phyloP scores from a whole-genome alignment of 2,888 invertebrate genomes.

The Eumerus sabulonum region DNA sequence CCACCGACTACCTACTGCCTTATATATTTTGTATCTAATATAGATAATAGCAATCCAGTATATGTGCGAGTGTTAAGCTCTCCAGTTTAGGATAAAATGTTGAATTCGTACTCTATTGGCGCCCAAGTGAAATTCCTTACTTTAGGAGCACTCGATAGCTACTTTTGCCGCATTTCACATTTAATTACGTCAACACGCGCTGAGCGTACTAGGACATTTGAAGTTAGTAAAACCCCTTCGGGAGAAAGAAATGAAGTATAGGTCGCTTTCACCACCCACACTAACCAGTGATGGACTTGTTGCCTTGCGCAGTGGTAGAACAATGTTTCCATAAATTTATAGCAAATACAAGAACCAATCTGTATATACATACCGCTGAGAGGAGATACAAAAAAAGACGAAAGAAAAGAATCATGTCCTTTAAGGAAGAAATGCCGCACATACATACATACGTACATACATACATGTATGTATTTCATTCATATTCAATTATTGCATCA shows the following conservation, averaged over 20 bases:
- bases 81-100: constrained; percentile 23
- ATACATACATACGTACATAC: no score
- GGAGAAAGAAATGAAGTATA: no score
- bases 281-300: constrained; percentile 11
- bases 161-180: no score
- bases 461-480: constrained; percentile 29
- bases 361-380: constrained; percentile 17
- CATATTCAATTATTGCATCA: constrained; percentile 57
- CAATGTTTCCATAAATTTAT: constrained; percentile 57
- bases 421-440: constrained; percentile 36
- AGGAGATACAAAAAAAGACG: constrained; percentile 34
- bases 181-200: constrained; percentile 37
- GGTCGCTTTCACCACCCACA: no score
- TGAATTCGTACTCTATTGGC: constrained; percentile 22
- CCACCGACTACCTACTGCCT: not conserved
- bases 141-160: not conserved
- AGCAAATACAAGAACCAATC: constrained; percentile 34
- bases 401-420: constrained; percentile 51
- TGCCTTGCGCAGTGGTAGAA: constrained; percentile 51
- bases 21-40: no score
- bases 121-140: constrained; percentile 22
- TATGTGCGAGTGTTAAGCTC: constrained; percentile 30
- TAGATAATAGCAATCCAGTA: constrained; percentile 1
- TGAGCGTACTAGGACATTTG: not conserved
- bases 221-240: no score